A percentile compares a stretch with the other conserved stretches of the same genome.
Conservation (phyloP, 2,113 vertebrate species). For the Pelecanoides urinatrix region DNA sequence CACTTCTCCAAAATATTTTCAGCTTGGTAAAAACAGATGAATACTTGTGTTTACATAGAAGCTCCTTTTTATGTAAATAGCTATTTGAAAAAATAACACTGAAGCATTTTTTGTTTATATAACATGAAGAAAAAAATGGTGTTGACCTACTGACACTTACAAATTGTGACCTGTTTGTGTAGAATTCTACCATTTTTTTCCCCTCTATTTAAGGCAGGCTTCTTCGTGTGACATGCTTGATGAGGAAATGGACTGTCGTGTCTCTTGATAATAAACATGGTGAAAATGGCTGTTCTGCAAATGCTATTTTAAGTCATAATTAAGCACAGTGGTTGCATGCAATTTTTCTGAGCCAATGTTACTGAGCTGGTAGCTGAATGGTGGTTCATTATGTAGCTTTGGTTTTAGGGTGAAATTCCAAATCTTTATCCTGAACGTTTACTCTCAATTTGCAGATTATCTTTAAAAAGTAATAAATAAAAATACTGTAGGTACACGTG, state of each 20-base stretch:
- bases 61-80: conserved; percentile 22
- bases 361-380: neutral
- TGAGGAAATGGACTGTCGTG: conserved; percentile 43
- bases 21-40: neutral
- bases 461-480: neutral
- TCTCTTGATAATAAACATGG: conserved; percentile 42
- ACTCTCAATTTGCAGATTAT: neutral
- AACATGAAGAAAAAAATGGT: neutral
- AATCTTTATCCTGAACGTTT: neutral
- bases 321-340: neutral
- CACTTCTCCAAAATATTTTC: conserved; percentile 25
- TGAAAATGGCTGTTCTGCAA: conserved; percentile 26
- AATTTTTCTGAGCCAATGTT: neutral
- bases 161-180: conserved; percentile 8
- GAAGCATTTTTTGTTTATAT: conserved; percentile 26
- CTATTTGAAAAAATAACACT: neutral
- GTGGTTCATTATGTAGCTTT: neutral
- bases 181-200: neutral
- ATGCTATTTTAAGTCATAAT: conserved; percentile 45
- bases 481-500: neutral
- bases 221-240: conserved; percentile 27
- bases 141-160: conserved; percentile 24
- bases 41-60: neutral
- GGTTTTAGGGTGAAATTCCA: neutral
- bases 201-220: neutral